These are phyloP conservation scores for Megalurothrips usitatus DNA, from an alignment of 2,888 invertebrate genomes.

Conservation along the genomic window DNA sequence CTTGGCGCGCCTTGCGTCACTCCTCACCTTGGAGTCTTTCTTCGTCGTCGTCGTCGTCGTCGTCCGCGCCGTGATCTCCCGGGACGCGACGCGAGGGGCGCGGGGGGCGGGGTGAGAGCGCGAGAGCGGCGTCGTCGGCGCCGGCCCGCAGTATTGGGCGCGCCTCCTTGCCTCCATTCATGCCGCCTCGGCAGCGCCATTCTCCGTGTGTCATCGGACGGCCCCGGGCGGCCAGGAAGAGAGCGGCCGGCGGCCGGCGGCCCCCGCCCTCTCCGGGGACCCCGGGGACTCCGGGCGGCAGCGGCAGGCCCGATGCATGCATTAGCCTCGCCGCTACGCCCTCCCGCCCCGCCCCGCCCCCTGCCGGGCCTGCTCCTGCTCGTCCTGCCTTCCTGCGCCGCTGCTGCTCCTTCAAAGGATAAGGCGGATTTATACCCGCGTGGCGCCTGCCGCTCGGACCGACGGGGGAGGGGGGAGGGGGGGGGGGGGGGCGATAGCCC, in stretches of 20 bases:
- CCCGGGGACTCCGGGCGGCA: no score
- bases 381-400: no score
- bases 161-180: neutral
- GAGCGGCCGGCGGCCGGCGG: no score
- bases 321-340: neutral
- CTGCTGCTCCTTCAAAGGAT: no score
- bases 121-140: neutral
- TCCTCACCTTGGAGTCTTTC: neutral
- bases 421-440: conserved; percentile 9
- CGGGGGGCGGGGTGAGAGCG: neutral
- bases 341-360: neutral
- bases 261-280: no score
- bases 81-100: neutral
- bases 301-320: neutral
- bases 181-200: neutral
- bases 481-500: neutral
- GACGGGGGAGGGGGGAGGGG: neutral
- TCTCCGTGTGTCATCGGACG: neutral
- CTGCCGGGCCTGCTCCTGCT: neutral
- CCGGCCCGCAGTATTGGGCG: neutral
- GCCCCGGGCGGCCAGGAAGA: no score
- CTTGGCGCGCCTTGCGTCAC: neutral
- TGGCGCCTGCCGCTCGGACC: neutral
- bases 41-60: no score
- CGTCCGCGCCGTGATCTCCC: no score